phyloP scores from a whole-genome alignment of 2,113 vertebrate species.

The Fregetta grallaria region DNA sequence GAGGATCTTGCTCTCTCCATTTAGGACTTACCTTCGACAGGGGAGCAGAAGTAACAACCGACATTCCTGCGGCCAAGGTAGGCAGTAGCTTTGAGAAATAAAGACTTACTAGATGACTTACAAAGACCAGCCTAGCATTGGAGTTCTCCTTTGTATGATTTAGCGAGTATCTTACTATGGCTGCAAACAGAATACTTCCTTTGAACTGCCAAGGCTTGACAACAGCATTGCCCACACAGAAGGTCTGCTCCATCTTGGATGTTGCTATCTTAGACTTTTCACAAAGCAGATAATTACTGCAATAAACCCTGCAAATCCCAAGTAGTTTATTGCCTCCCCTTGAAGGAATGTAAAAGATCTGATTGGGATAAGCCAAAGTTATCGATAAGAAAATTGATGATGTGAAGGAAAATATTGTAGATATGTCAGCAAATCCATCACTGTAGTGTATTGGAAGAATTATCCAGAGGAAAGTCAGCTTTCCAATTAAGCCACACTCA shows the following conservation, averaged over 20 bases:
- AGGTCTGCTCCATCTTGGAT: neutral
- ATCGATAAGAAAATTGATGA: neutral
- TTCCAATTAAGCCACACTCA: neutral
- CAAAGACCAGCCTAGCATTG: neutral
- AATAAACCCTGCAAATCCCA: neutral
- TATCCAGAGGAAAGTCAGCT: neutral
- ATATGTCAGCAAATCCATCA: neutral
- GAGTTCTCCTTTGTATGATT: neutral
- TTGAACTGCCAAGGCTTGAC: neutral
- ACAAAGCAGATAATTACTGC: neutral
- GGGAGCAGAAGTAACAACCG: slow-evolving; percentile 71
- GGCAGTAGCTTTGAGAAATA: neutral
- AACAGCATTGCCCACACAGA: neutral
- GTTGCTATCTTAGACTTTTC: neutral
- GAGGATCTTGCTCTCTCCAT: slow-evolving; percentile 82
- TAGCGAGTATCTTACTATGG: neutral
- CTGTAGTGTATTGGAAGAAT: neutral
- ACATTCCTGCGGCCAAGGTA: slow-evolving; percentile 78
- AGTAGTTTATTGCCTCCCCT: neutral
- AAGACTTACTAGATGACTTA: neutral
- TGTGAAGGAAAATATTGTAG: neutral
- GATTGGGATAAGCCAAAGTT: neutral
- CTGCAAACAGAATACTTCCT: neutral
- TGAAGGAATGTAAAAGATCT: neutral
- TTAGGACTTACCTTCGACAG: slow-evolving; percentile 81